Conservation (phyloP, 2,113 vertebrate species). For the Ciconia maguari region DNA sequence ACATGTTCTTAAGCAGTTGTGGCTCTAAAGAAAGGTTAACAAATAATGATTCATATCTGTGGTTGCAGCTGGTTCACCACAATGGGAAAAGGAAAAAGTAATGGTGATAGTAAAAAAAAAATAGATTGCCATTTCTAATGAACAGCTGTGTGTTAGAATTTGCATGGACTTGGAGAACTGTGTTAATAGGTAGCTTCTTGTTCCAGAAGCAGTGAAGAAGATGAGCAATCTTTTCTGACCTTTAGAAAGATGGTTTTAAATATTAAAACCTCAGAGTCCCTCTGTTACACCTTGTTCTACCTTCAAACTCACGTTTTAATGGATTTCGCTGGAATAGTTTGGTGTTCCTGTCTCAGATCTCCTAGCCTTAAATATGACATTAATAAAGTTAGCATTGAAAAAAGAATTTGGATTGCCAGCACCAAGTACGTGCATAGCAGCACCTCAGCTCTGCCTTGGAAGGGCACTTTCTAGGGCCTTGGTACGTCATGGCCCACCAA, state of each 20-base stretch:
- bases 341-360: background rate
- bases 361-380: background rate
- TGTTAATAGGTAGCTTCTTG: background rate
- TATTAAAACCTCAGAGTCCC: background rate
- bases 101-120: background rate
- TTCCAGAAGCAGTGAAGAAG: background rate
- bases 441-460: background rate
- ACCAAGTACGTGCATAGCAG: background rate
- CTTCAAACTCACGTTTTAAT: background rate
- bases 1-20: background rate
- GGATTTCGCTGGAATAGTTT: background rate
- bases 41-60: background rate
- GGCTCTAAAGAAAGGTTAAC: background rate
- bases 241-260: background rate
- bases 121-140: background rate
- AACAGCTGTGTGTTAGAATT: background rate
- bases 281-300: background rate
- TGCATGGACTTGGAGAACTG: background rate
- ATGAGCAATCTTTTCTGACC: background rate
- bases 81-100: background rate
- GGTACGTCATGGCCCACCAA: background rate
- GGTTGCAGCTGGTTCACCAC: background rate
- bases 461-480: background rate
- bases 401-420: background rate
- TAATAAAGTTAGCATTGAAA: background rate